Evolutionary conservation across 2,888 invertebrate genomes (phyloP), one percentile per base, ranked within the genome.

Genomic region (Eilema depressum): DNA sequence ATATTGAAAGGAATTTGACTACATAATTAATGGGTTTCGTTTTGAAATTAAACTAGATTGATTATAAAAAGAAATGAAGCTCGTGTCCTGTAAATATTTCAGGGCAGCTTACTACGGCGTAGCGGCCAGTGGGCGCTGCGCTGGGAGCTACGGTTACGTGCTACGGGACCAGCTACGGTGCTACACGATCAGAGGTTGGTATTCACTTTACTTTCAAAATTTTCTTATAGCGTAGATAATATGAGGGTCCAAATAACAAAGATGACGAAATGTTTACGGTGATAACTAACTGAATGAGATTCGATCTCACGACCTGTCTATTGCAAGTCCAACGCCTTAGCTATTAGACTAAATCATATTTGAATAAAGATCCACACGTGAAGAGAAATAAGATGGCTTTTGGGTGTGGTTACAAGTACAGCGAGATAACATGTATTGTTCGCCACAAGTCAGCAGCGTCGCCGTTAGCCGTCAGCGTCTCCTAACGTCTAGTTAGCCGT

Each of bases 71-170:
- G 28, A 47, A n/a, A n/a, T 64, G 28, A 47, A 53, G 4, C 47
- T 20, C 7, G 26, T n/a, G 37, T 20, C 26, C 53, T 30, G 70
- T 79, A 78, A 71, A 75, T 69, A 67, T 84, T 83, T 76, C 84
- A 83, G 82, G 68, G 61, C 66, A 41, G 60, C 61, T 66, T 70
- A 67, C 84, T 82, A 82, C 82, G 84, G 60, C 78, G 84, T 82
- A 82, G 84, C 76, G 70, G 8, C 41, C 30, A 80, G 66, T 53
- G 75, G 68, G 66, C 68, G 72, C 79, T 78, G 66, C 68, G 72
- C 79, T 78, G 78, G 77, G 75, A 53, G 75, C 81, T 78, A 80
- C 78, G 75, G 66, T 33, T 66, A 69, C 63, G 30, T 56, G 59
- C 67, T 71, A 37, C 71, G 65, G 28, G n/a, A 17, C 20, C 17